Base-by-base conservation (phyloP, 1,140 invertebrate genomes). In the Hesperophylax magnus region DNA sequence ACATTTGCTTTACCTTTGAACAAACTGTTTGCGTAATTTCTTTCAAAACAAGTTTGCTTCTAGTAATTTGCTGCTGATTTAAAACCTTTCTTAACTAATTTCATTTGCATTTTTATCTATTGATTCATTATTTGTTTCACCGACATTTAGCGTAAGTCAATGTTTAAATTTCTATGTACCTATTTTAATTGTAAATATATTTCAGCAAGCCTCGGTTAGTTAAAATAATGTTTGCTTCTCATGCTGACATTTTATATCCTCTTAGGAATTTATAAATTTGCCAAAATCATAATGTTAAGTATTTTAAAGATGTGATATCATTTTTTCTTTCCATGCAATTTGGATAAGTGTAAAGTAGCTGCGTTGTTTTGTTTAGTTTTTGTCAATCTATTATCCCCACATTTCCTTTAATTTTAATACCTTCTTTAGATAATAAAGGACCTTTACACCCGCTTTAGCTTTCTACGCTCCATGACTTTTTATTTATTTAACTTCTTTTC, bases 251-350 rank as follows among this genome's bases (percentile, higher is more conserved):
- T 72, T 72, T 20, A 39, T 69, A 47, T 69, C 65, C 65, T 54
- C 69, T 4, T 72, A 72, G 69, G 69, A 72, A 54, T 22, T 72
- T 72, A 72, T 72, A 72, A 72, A 72, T 72, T 72, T 72, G 69
- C 69, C 69, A 72, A 72, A 72, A 72, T 72, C 69, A 72, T 72
- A 72, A 72, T 72, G 52, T 72, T 72, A 72, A 72, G 69, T 24
- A 72, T 54, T 53, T 72, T 56, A 65, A 65, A 69, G 65, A 72
- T 72, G 69, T 72, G 69, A 72, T 72, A 72, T 72, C 47, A 72
- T 72, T 72, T 72, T 67, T 72, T 72, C 47, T 72, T 72, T 69
- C 65, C 65, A 69, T 52, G 11, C 34, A 22, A 69, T 34, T 52
- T 69, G 65, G 27, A 69, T 52, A 9, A 69, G 31, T 61, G 20